Evolutionary conservation across 2,113 vertebrate species (phyloP).

Genomic region (Pteropus alecto): DNA sequence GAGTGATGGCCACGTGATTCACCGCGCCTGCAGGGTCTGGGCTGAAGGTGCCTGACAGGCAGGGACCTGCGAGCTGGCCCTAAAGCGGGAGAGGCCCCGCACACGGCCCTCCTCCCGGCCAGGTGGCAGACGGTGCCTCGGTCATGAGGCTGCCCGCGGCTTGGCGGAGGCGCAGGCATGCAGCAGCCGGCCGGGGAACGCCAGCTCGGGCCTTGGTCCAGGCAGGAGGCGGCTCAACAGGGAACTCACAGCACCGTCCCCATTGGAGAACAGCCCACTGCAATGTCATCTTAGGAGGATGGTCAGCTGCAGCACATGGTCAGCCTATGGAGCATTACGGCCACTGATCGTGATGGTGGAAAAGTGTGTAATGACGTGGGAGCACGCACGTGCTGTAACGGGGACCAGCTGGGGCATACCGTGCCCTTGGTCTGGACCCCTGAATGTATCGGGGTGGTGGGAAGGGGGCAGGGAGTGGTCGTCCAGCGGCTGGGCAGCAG

Average conservation of each 20-base stretch:
- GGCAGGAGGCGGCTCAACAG: neutral
- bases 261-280: neutral
- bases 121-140: neutral
- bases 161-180: neutral
- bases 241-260: neutral
- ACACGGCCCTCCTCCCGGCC: neutral
- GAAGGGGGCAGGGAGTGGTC: neutral
- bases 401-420: neutral
- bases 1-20: neutral
- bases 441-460: rapidly evolving
- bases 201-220: neutral
- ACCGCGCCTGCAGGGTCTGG: neutral
- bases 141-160: neutral
- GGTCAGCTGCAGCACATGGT: neutral
- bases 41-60: neutral
- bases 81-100: neutral
- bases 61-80: neutral
- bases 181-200: neutral
- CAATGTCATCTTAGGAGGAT: neutral
- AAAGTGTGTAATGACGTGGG: neutral
- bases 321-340: neutral
- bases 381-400: neutral
- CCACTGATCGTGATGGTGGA: neutral
- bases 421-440: neutral
- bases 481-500: neutral